Evolutionary conservation across 1,140 invertebrate species (phyloP), one percentile per base, ranked within the genome.

Genomic region (Colletes latitarsis): DNA sequence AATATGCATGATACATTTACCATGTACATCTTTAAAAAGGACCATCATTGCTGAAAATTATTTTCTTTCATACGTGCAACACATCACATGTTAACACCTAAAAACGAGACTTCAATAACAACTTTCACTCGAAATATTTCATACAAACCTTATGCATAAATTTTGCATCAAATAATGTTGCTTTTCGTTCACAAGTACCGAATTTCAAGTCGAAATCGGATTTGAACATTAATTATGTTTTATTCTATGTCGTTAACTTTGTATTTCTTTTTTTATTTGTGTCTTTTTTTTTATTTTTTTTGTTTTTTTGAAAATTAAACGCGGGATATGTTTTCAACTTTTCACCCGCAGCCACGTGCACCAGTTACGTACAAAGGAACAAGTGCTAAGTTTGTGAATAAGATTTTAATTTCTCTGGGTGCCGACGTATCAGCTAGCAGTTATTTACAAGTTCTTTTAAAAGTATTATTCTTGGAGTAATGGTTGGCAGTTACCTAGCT

Each of bases 401-500:
- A 77, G 67, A 77, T 55, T 55, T 77, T 62, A 85, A 87, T 83
- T 88, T 81, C 84, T 88, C 83, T 88, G 66, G 58, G 68, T 21
- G 43, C 75, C 73, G 80, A 77, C 71, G 41, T 66, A 8, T 82
- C 55, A 74, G 71, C 64, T 77, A 83, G 74, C 49, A 73, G 67
- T 83, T 88, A 88, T 88, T 85, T 88, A 88, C 87, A 88, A 76
- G 70, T 83, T 88, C 68, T 12, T 72, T 79, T 81, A 82, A 70
- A 81, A 76, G 62, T 86, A 84, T 77, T 30, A 63, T 30, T 83
- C 19, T 90, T 84, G 77, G 73, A 89, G 77, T 88, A 88, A 88
- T 84, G 87, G 82, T 76, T 89, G 90, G 90, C 90, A 91, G 90
- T 91, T 91, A 77, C 83, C 83, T 88, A 91, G 90, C 90, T 92